Evolutionary conservation across 2,113 vertebrate genomes (phyloP), one percentile per base, ranked within the genome.

Genomic region (Tympanuchus pallidicinctus): DNA sequence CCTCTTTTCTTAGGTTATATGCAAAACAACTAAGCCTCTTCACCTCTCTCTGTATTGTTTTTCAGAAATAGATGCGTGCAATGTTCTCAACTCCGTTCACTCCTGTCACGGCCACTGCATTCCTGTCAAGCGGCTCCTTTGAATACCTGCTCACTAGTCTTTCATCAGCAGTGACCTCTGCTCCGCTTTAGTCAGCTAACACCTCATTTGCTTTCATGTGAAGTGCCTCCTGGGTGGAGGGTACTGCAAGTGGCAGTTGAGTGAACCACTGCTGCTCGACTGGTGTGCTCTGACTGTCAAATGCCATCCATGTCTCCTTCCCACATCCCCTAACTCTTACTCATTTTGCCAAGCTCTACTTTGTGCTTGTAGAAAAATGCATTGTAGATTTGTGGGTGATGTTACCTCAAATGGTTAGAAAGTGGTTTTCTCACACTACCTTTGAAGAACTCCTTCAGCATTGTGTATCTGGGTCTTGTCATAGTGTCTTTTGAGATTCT

Each of bases 141-240:
- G 93, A 94, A 94, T 93, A 91, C 30, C 52, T 94, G 43, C 82
- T 92, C 76, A 34, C 85, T 32, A 40, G 69, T 72, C 87, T 92
- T 96, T 89, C 93, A 95, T 93, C 91, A 95, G 89, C 90, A 80
- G 40, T 90, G 93, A 96, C 93, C 95, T 86, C 91, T 93, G 92
- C 88, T 75, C 91, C 67, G 85, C 72, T 75, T 72, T 79, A 91
- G 91, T 94, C 95, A 94, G 88, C 87, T 81, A 80, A 86, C 88
- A 95, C 91, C 90, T 95, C 69, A 89, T 96, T 96, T 93, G 75
- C 94, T 95, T 97, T 95, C 95, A 92, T 78, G 27, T 72, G 85
- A 83, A 94, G 88, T 75, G 79, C 82, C 88, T 94, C 76, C 89
- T 78, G 85, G 80, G 79, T 13, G 1, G 61, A 92, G 72, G 82